Evolutionary conservation across 1,140 invertebrate species (phyloP).

Genomic region (Solenopsis invicta): DNA sequence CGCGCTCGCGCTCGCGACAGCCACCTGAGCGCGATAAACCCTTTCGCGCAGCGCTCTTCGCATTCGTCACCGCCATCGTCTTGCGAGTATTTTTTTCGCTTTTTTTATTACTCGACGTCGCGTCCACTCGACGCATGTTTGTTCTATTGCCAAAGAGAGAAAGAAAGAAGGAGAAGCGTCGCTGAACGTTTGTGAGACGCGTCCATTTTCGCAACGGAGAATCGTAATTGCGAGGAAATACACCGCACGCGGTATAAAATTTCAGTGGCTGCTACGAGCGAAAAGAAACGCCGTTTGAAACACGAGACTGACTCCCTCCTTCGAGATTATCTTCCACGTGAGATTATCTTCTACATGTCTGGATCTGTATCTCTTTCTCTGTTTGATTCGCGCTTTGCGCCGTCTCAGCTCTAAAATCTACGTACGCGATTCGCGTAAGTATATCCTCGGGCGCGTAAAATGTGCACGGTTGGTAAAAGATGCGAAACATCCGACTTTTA

Average conservation of each 20-base stretch:
- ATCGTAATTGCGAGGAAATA: constrained; percentile 66
- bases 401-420: constrained; percentile 52
- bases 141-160: constrained; percentile 36
- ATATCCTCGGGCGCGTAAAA: constrained; percentile 45
- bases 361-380: constrained; percentile 49
- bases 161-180: not conserved
- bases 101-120: not conserved
- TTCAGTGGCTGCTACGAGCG: constrained; percentile 41
- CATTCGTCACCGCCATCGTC: constrained; percentile 41
- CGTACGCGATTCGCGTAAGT: constrained; percentile 34
- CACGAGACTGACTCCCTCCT: constrained; percentile 51
- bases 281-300: constrained; percentile 62
- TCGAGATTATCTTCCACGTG: constrained; percentile 55
- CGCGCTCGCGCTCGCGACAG: constrained; percentile 61
- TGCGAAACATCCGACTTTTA: constrained; percentile 58
- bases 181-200: constrained; percentile 44
- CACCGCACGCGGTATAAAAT: constrained; percentile 61
- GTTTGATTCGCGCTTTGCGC: constrained; percentile 32
- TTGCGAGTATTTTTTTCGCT: constrained; percentile 31
- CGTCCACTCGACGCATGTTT: constrained; percentile 42
- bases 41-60: constrained; percentile 66
- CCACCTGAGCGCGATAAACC: constrained; percentile 73
- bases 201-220: constrained; percentile 56
- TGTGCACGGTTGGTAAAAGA: constrained; percentile 40
- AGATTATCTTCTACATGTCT: constrained; percentile 57